Percentiles rank a stretch among this genome's conserved stretches.
These are phyloP conservation scores for Pogonocichla stellata DNA, from an alignment of 2,113 vertebrate species.

Conservation along the genomic window DNA sequence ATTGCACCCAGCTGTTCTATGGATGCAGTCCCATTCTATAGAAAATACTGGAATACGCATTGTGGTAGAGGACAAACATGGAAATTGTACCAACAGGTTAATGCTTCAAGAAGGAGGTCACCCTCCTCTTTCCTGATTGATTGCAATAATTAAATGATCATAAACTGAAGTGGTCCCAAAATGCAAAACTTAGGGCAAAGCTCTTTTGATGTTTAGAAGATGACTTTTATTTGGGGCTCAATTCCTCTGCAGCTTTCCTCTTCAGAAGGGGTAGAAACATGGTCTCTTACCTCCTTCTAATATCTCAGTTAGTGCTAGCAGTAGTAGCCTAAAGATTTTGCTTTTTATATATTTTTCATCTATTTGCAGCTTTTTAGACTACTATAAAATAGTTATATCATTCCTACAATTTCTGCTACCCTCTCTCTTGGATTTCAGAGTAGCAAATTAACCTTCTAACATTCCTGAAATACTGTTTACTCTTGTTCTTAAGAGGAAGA, in stretches of 20 bases:
- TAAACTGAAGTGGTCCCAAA: not conserved
- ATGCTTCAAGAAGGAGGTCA: not conserved
- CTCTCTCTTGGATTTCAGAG: not conserved
- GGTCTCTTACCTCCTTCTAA: not conserved
- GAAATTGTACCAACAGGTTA: not conserved
- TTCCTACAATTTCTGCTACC: not conserved
- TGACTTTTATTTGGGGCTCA: not conserved
- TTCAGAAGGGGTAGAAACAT: not conserved
- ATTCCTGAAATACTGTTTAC: not conserved
- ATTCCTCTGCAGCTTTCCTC: not conserved
- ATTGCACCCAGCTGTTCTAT: not conserved
- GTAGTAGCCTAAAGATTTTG: not conserved
- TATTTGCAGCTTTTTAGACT: not conserved
- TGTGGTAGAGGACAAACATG: not conserved
- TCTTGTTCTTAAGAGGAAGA: not conserved
- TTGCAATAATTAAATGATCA: not conserved
- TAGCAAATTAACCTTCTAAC: not conserved
- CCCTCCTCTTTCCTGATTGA: not conserved
- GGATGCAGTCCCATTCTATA: not conserved
- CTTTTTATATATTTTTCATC: not conserved
- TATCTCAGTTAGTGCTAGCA: not conserved
- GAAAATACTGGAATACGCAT: not conserved
- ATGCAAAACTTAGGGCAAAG: not conserved
- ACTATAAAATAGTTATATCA: not conserved
- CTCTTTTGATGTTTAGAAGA: not conserved